A percentile compares a stretch with the other conserved stretches of the same genome.
Evolutionary conservation across 64 coral and sea anemone species (phyloP).

Genomic region (Dendronephthya gigantea): DNA sequence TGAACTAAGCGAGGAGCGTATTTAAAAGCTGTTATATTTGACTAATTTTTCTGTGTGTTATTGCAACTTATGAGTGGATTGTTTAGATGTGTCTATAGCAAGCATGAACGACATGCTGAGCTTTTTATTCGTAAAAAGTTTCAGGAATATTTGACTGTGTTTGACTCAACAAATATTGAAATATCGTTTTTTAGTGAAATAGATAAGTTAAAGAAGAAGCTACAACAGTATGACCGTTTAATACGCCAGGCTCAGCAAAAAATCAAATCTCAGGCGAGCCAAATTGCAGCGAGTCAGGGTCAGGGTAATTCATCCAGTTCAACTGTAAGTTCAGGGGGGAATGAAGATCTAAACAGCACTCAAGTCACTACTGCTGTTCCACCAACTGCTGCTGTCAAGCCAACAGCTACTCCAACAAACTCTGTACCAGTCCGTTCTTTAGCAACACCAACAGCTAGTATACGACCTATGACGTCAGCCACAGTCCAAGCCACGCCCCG

Average conservation of each 20-base stretch:
- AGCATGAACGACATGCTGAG: no score
- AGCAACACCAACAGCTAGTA: slow-evolving; percentile 67
- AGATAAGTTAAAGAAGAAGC: slow-evolving; percentile 64
- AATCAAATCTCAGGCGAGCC: slow-evolving; percentile 26
- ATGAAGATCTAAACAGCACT: neutral
- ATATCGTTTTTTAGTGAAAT: slow-evolving; percentile 38
- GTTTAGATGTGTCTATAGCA: no score
- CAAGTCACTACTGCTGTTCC: slow-evolving; percentile 45
- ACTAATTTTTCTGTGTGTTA: no score
- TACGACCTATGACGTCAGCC: slow-evolving; percentile 81
- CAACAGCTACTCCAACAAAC: slow-evolving; percentile 64
- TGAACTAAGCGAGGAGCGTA: no score
- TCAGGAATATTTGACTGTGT: no score
- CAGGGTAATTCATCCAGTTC: neutral
- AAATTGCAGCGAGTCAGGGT: slow-evolving; percentile 6
- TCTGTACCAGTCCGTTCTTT: slow-evolving; percentile 43
- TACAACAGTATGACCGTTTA: slow-evolving; percentile 70
- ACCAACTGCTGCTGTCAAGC: slow-evolving; percentile 90
- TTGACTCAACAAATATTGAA: no score
- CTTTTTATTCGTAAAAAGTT: no score
- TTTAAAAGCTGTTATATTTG: no score
- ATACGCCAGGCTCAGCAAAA: slow-evolving; percentile 76
- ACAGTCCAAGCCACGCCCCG: slow-evolving; percentile 59
- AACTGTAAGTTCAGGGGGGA: neutral
- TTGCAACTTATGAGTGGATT: no score